Evolutionary conservation across 2,113 vertebrate genomes (phyloP).

Genomic region (Trinectes maculatus): DNA sequence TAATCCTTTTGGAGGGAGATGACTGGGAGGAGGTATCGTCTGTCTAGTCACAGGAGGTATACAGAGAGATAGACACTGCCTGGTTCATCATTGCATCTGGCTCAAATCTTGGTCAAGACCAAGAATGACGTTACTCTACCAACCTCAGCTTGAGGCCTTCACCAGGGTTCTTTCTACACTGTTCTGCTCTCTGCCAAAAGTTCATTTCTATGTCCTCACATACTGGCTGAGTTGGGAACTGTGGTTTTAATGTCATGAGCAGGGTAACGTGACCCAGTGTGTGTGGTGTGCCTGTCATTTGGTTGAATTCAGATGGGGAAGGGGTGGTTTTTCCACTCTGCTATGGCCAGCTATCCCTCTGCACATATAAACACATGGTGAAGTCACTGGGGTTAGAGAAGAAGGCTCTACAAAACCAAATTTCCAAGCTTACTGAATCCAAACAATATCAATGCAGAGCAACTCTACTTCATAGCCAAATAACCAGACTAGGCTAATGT

Average conservation of each 20-base stretch:
- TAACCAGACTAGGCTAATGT: conserved; percentile 33
- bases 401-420: conserved; percentile 33
- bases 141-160: conserved; percentile 52
- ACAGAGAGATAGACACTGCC: conserved; percentile 27
- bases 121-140: conserved; percentile 67
- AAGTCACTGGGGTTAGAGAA: conserved; percentile 68
- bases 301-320: conserved; percentile 45
- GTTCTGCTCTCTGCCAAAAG: conserved; percentile 36
- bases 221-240: conserved; percentile 38
- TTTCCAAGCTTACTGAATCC: conserved; percentile 33
- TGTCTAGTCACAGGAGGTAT: conserved; percentile 18
- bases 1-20: conserved; percentile 48
- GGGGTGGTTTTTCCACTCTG: conserved; percentile 65
- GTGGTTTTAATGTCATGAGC: conserved; percentile 70
- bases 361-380: conserved; percentile 72
- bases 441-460: conserved; percentile 36
- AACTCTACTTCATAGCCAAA: conserved; percentile 9
- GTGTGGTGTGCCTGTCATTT: conserved; percentile 64
- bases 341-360: conserved; percentile 57
- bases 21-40: conserved; percentile 17
- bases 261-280: conserved; percentile 57
- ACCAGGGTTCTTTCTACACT: conserved; percentile 52
- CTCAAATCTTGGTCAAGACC: conserved; percentile 63
- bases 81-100: conserved; percentile 61
- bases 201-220: conserved; percentile 59